Percentiles rank a stretch among this genome's conserved stretches.
These are phyloP conservation scores for Ciconia stormi DNA, from an alignment of 2,113 vertebrate genomes.

Conservation along the genomic window DNA sequence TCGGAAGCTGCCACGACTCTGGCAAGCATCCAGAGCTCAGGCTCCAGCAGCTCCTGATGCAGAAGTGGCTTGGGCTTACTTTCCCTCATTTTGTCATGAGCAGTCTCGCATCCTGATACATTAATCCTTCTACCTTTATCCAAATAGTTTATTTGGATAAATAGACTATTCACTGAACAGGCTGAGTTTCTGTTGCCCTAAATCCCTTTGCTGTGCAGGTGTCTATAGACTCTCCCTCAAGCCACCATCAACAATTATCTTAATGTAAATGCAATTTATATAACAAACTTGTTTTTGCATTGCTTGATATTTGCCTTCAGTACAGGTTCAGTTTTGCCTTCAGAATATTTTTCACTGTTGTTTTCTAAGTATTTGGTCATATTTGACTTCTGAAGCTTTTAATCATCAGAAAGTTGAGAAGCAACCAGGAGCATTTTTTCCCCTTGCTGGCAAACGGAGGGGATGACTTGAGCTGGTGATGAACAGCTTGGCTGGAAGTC, in stretches of 20 bases:
- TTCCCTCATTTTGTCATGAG: neutral
- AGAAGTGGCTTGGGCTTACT: neutral
- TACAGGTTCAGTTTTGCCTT: neutral
- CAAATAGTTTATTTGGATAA: neutral
- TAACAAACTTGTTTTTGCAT: neutral
- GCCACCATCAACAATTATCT: neutral
- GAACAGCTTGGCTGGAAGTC: neutral
- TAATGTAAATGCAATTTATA: neutral
- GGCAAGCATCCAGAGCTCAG: constrained; percentile 5
- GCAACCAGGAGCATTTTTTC: neutral
- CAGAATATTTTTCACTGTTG: neutral
- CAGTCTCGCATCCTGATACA: neutral
- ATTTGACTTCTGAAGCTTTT: neutral
- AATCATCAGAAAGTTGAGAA: neutral
- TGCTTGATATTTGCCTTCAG: neutral
- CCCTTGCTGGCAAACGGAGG: neutral
- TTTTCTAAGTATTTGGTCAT: neutral
- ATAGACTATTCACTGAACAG: neutral
- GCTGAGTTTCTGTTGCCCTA: neutral
- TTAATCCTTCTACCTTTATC: neutral
- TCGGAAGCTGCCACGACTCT: neutral
- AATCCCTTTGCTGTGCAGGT: neutral
- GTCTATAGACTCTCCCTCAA: neutral
- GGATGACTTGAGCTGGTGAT: neutral
- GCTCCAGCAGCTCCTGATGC: neutral